Evolutionary conservation across 1,140 invertebrate genomes (phyloP).

Genomic region (Bombyx mori): ASM3026992v2 NC_085129.1:15999001-15999500

Average conservation of each 20-base stretch:
- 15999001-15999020: no score
- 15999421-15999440: constrained; percentile 69
- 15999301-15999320: constrained; percentile 42
- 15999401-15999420: constrained; percentile 71
- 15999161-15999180: constrained; percentile 47
- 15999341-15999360: constrained; percentile 61
- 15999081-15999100: no score
- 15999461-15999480: constrained; percentile 44
- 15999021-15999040: no score
- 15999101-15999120: no score
- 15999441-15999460: constrained; percentile 59
- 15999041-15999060: no score
- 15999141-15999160: constrained; percentile 8
- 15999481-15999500: constrained; percentile 64
- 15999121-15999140: no score
- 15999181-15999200: constrained; percentile 30
- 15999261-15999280: constrained; percentile 55
- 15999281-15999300: constrained; percentile 35
- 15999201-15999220: constrained; percentile 31
- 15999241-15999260: constrained; percentile 44
- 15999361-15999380: constrained; percentile 60
- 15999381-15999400: constrained; percentile 56
- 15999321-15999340: constrained; percentile 49
- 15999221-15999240: constrained; percentile 34
- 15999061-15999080: no score